Evolutionary conservation across 2,888 invertebrate species (phyloP).

Genomic region (Masnerella sp.): DNA sequence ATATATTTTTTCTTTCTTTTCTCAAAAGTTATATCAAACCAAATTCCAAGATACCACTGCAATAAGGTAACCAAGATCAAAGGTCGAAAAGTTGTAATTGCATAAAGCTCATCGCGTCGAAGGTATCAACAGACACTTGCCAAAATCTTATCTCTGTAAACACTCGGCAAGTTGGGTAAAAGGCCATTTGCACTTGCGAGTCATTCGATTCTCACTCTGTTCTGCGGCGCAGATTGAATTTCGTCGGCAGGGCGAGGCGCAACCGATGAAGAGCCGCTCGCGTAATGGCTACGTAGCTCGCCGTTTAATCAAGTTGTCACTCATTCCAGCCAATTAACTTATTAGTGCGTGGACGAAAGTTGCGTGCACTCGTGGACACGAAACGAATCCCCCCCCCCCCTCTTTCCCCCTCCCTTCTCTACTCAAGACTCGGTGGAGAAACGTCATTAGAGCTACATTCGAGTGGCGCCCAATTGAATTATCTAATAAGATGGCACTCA

Average conservation of each 20-base stretch:
- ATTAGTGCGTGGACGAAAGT: constrained; percentile 55
- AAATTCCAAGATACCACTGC: no score
- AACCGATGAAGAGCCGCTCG: constrained; percentile 53
- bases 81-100: not conserved
- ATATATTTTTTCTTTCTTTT: no score
- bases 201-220: constrained; percentile 54
- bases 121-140: constrained; percentile 11
- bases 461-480: constrained; percentile 52
- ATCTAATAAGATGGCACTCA: constrained; percentile 43
- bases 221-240: constrained; percentile 55
- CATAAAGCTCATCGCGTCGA: constrained; percentile 7
- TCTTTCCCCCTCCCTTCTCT: not conserved
- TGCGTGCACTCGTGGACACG: constrained; percentile 37
- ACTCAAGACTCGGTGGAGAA: not conserved
- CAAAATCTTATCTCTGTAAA: constrained; percentile 25
- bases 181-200: constrained; percentile 56
- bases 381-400: constrained; percentile 5
- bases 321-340: constrained; percentile 62
- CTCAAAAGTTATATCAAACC: no score
- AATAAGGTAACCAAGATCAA: no score
- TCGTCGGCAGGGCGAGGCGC: constrained; percentile 49
- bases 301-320: constrained; percentile 59
- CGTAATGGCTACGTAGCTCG: constrained; percentile 52
- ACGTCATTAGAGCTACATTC: constrained; percentile 45
- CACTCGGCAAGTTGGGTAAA: constrained; percentile 27